Evolutionary conservation across 2,797 vertebrate species (phyloP).

Genomic region (Tenualosa thibaudeaui): DNA sequence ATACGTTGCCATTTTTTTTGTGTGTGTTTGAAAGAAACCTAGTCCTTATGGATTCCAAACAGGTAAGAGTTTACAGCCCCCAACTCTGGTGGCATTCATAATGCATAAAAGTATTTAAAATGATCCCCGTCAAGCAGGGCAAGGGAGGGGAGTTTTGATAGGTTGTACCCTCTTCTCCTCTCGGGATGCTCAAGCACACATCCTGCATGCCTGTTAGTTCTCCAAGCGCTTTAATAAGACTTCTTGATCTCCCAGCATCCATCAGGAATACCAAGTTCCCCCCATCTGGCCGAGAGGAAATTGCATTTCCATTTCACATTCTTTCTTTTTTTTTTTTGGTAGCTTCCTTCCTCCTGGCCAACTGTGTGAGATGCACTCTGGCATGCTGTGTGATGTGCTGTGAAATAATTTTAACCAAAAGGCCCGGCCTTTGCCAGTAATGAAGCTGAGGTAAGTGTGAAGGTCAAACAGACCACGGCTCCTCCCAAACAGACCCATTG

Average conservation of each 20-base stretch:
- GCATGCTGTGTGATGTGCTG: constrained; percentile 67
- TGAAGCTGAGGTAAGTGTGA: constrained; percentile 64
- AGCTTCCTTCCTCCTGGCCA: constrained; percentile 35
- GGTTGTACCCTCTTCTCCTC: neutral
- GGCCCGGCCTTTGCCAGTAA: constrained; percentile 46
- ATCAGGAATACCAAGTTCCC: constrained; percentile 54
- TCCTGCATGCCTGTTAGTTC: constrained; percentile 34
- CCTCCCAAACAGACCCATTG: constrained; percentile 62
- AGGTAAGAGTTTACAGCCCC: neutral
- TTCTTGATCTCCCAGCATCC: constrained; percentile 52
- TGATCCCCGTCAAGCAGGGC: neutral
- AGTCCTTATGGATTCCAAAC: neutral
- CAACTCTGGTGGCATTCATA: neutral
- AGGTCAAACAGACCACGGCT: constrained; percentile 62
- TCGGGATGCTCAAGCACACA: constrained; percentile 7
- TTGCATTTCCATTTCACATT: constrained; percentile 62
- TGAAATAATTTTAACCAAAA: constrained; percentile 63
- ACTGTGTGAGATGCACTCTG: constrained; percentile 52
- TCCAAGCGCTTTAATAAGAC: constrained; percentile 48
- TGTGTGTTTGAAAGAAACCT: neutral
- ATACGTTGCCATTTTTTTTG: neutral
- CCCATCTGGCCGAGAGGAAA: constrained; percentile 55
- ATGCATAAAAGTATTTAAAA: constrained; percentile 16
- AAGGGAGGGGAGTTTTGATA: neutral
- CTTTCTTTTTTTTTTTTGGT: constrained; percentile 38